Conservation (phyloP, 2,113 vertebrate genomes). For the Astur gentilis region DNA sequence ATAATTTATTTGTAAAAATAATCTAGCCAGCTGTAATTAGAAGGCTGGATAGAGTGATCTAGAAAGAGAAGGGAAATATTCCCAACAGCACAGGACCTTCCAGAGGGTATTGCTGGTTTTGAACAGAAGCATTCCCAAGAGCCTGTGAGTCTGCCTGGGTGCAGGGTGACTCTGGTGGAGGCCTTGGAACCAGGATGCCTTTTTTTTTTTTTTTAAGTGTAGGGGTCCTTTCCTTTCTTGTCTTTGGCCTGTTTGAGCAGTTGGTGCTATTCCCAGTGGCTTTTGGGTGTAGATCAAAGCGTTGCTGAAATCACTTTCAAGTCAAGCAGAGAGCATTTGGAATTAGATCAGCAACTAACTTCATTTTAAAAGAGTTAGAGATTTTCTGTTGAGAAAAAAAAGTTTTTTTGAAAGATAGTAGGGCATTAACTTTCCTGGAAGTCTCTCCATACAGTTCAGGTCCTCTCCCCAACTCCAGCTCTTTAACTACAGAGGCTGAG, state of each 20-base stretch:
- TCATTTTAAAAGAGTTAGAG: slow-evolving; percentile 38
- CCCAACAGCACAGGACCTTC: neutral
- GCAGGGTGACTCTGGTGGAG: neutral
- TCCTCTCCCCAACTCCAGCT: neutral
- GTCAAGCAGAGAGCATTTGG: slow-evolving; percentile 47
- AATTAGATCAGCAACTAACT: slow-evolving; percentile 48
- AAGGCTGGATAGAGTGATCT: slow-evolving; percentile 15
- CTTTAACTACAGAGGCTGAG: neutral
- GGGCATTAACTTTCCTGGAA: neutral
- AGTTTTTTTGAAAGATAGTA: neutral
- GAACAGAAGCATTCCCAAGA: neutral
- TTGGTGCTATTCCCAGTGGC: slow-evolving; percentile 51
- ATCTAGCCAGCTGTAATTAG: slow-evolving; percentile 53
- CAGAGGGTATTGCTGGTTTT: neutral
- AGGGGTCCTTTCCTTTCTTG: slow-evolving; percentile 11
- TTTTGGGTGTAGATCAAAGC: slow-evolving; percentile 65
- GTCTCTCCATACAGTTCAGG: neutral
- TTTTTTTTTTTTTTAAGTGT: neutral
- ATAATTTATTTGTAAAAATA: slow-evolving; percentile 64
- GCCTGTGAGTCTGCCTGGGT: neutral
- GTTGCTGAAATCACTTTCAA: slow-evolving; percentile 57
- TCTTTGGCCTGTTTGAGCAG: slow-evolving; percentile 40
- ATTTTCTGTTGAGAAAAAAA: neutral
- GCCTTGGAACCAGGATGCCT: neutral
- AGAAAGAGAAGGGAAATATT: neutral